These are phyloP conservation scores for Euspilapteryx auroguttella DNA, from an alignment of 2,888 invertebrate genomes.

Conservation along the genomic window DNA sequence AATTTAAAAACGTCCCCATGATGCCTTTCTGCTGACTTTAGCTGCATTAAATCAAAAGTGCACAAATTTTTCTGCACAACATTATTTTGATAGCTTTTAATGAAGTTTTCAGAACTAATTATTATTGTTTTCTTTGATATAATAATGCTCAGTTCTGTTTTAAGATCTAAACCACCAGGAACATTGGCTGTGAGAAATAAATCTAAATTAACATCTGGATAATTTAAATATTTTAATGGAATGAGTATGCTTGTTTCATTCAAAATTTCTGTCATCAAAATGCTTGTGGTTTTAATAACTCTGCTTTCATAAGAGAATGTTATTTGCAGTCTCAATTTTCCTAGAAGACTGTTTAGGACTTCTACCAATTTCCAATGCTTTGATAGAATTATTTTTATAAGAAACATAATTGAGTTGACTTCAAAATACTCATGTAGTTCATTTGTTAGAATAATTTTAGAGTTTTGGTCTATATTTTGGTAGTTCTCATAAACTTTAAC, in stretches of 20 bases:
- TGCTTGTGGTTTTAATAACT: slow-evolving; percentile 21
- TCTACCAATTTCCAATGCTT: slow-evolving; percentile 17
- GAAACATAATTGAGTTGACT: slow-evolving; percentile 16
- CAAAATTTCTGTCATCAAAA: slow-evolving; percentile 19
- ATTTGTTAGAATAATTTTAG: slow-evolving; percentile 20
- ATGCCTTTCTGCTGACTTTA: slow-evolving; percentile 12
- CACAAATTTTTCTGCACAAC: slow-evolving; percentile 14
- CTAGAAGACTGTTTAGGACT: slow-evolving; percentile 17
- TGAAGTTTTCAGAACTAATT: slow-evolving; percentile 30
- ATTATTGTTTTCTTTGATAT: slow-evolving; percentile 20
- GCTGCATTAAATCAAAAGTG: slow-evolving; percentile 17
- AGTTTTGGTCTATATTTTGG: slow-evolving; percentile 18
- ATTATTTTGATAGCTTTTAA: slow-evolving; percentile 14
- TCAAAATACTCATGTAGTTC: slow-evolving; percentile 23
- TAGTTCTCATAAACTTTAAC: slow-evolving; percentile 26
- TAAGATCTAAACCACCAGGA: slow-evolving; percentile 23
- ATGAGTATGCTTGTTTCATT: slow-evolving; percentile 21
- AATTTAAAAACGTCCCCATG: slow-evolving; percentile 21
- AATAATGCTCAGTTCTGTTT: slow-evolving; percentile 22
- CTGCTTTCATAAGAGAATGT: slow-evolving; percentile 17
- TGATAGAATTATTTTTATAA: slow-evolving; percentile 18
- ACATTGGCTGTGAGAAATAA: slow-evolving; percentile 25
- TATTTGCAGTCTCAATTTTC: slow-evolving; percentile 23
- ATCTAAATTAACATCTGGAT: slow-evolving; percentile 16
- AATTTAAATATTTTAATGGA: slow-evolving; percentile 15